Evolutionary conservation across 2,797 vertebrate species (phyloP), one percentile per base, ranked within the genome.

Genomic region (Vipera ursinii): DNA sequence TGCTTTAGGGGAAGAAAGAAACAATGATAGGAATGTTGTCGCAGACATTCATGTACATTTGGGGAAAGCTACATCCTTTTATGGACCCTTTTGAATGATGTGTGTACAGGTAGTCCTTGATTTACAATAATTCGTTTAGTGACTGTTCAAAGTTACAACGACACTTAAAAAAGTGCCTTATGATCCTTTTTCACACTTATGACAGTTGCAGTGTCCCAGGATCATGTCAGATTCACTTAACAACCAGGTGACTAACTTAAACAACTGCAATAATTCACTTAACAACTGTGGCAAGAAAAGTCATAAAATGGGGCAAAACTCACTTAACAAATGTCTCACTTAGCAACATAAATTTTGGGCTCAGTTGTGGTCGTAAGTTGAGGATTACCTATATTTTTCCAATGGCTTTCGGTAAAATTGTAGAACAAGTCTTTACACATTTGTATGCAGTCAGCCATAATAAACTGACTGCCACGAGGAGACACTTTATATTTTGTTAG

Each of bases 1-100:
- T n/a, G n/a, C 61, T 87, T 53, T 90, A 90, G 55, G 89, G 73
- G 13, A 92, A 90, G 89, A 90, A 90, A 57, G 44, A 60, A 78
- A 28, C 48, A 86, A 78, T 78, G 89, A 90, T 44, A 57, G n/a
- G 44, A 92, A 87, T 87, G 63, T 73, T 87, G 85, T 90, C 61
- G 32, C 20, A 17, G 20, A 8, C 55, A 73, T 73, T 59, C 82
- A n/a, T n/a, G 4, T 78, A 56, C 17, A n/a, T 63, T 17, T 73
- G 38, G 38, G 53, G 13, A 73, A 86, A 87, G 82, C 55, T 26
- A 24, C 55, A 53, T 56, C 26, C 38, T 57, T 65, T 92, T 69
- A 87, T 92, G 12, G 69, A 90, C 51, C 38, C 32, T 57, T 57
- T 32, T 73, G 10, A 44, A 88, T 51, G 10, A 78, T 90, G 44